Base-by-base conservation (phyloP, 2,113 vertebrate species). In the Tetrax tetrax region DNA sequence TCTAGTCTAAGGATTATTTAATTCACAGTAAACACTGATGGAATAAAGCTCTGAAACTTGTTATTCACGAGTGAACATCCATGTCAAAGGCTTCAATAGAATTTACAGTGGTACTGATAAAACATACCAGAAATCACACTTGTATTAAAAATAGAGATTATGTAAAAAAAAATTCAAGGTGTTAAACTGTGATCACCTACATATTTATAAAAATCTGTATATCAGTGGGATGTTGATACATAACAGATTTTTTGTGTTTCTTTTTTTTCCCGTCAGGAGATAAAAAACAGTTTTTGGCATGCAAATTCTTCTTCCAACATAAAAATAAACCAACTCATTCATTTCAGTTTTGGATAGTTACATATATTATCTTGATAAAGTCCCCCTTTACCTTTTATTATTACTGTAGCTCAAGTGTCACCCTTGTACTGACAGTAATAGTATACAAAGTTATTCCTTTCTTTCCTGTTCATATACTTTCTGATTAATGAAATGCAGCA, bases 401-500 rank as follows among this genome's bases (percentile, higher is more conserved):
- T 33, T 80, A 19, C 4, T 54, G 21, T n/a, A 75, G 14, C 6
- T 76, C 33, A 41, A 29, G 8, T 61, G 21, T 65, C 63, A 61
- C 23, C 10, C 25, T 78, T 87, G 3, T 75, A 43, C 25, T 79
- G 31, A 74, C 37, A 88, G 35, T 65, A 92, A 74, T n/a, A 65
- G 4, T 43, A 31, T 31, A 86, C 10, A 61, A 83, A 89, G 29
- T 51, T 75, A 82, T 41, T 90, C 13, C 4, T 66, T 79, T 88
- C 83, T 78, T 82, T 48, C 65, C 51, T 89, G 20, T 31, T 82
- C 15, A 14, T 68, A 66, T 80, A 79, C 22, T 68, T 79, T 60
- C 69, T 82, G 53, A 86, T 89, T 81, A 89, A 95, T 88, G 38
- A 94, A 84, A 89, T 47, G n/a, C 28, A 89, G 31, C 51, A 70